Base-by-base conservation (phyloP, 2,113 vertebrate genomes). In the Alaudala cheleensis region DNA sequence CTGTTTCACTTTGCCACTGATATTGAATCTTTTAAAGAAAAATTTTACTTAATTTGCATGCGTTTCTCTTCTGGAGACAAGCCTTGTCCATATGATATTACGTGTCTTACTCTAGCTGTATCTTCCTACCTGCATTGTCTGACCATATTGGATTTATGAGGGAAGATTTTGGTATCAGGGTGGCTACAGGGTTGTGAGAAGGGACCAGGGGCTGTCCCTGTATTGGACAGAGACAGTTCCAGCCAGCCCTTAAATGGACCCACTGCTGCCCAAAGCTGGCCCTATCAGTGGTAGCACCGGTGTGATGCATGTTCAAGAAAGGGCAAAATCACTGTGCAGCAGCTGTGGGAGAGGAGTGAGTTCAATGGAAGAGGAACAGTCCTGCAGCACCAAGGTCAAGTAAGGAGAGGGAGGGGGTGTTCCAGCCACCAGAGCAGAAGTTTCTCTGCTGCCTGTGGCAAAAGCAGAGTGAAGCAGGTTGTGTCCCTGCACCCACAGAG, bases 161-260 rank as follows among this genome's bases (percentile, higher is more conserved):
- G 17, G 17, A 77, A 61, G 28, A 25, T 65, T 60, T 84, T 77
- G 23, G 29, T 76, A 50, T 42, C 1, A 1, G 21, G 2, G 14
- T 31, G 62, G 22, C 17, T 80, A 31, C 29, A 62, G 25, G 10
- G 44, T 14, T 76, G n/a, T 53, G n/a, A 71, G 50, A 60, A 74
- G 26, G 34, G 10, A 31, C 8, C 12, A n/a, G 24, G n/a, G 42
- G 4, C 44, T 66, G 45, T 5, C 14, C 54, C 9, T 0, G 0
- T 39, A 6, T 57, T 5, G 5, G 14, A 67, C 17, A 66, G 8
- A 84, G 12, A 12, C 11, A 22, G 8, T 62, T 88, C 53, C 34
- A 77, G 28, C 4, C 26, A 34, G 31, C 24, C n/a, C 37, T 78
- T 34, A 44, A 66, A 44, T 47, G 14, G 23, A 61, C 21, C 10